Evolutionary conservation across 2,888 invertebrate species (phyloP).

Genomic region (Zhuqinia jingwanae): DNA sequence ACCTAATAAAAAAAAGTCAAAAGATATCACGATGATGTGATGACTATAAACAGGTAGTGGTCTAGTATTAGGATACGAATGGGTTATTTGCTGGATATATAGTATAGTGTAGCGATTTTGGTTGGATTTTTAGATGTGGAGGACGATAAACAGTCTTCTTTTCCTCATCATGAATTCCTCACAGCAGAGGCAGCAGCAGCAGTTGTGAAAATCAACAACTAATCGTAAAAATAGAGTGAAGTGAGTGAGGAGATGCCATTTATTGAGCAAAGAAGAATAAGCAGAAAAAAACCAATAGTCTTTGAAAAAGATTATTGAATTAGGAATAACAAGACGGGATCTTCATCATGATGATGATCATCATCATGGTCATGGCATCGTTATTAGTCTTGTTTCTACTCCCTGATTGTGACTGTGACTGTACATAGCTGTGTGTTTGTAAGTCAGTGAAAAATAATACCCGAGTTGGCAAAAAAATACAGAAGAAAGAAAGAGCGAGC

Average conservation of each 20-base stretch:
- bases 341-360: too few relatives aligned
- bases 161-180: conserved; percentile 12
- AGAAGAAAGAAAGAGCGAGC: neutral
- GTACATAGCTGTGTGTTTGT: neutral
- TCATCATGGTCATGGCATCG: neutral
- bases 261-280: conserved; percentile 16
- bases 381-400: conserved; percentile 18
- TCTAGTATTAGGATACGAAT: neutral
- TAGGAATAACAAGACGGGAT: neutral
- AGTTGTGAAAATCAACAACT: conserved; percentile 13
- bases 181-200: conserved; percentile 19
- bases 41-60: conserved; percentile 1
- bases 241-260: conserved; percentile 32
- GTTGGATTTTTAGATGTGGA: conserved; percentile 13
- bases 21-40: too few relatives aligned
- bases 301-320: conserved; percentile 38
- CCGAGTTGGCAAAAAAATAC: neutral
- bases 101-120: too few relatives aligned
- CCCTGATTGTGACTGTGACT: too few relatives aligned
- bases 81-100: conserved; percentile 9
- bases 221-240: conserved; percentile 34
- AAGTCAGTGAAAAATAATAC: neutral
- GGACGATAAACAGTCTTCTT: conserved; percentile 12
- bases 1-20: neutral
- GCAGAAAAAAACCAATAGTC: neutral